Base-by-base conservation (phyloP, 2,888 invertebrate species). In the Noctua janthina region DNA sequence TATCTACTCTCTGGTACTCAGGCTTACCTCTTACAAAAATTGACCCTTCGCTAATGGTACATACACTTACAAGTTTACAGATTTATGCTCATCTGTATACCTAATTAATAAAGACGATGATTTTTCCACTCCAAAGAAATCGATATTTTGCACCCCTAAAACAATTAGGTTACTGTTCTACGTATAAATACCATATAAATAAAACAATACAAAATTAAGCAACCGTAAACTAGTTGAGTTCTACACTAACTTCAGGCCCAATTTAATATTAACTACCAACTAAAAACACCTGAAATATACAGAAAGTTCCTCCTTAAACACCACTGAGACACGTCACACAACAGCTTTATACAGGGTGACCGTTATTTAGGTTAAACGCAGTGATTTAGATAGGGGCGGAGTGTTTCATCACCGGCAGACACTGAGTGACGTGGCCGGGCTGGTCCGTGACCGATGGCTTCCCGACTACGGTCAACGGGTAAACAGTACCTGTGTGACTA, bases 401-500 rank as follows among this genome's bases (percentile, higher is more conserved):
- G 89, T 87, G 81, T 90, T 89, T 89, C 89, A 88, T 89, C 89
- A 89, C 86, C 43, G 79, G 62, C n/a, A 71, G 89, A 87, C 87
- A 89, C 79, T 89, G 90, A 86, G 83, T 81, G 89, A 90, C 88
- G 79, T 83, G 82, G 71, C 74, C 78, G 80, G 74, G 77, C 87
- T 86, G 87, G 70, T 71, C 64, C 70, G 83, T 90, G 89, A 90
- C 83, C 89, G 89, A 91, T 91, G 88, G 83, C 89, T 91, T 88
- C 86, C 89, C 76, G 82, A 70, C 74, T 67, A 68, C 86, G 82
- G 72, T 78, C 82, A 84, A 82, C 81, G 66, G 64, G 75, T 68
- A 83, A 84, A 84, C 79, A 80, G 62, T 79, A 87, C 71, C 8
- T 82, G 56, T 51, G 46, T 49, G 29, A 71, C 17, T 62, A 75